Conservation (phyloP, 2,113 vertebrate genomes). For the Spizaetus ornatus region DNA sequence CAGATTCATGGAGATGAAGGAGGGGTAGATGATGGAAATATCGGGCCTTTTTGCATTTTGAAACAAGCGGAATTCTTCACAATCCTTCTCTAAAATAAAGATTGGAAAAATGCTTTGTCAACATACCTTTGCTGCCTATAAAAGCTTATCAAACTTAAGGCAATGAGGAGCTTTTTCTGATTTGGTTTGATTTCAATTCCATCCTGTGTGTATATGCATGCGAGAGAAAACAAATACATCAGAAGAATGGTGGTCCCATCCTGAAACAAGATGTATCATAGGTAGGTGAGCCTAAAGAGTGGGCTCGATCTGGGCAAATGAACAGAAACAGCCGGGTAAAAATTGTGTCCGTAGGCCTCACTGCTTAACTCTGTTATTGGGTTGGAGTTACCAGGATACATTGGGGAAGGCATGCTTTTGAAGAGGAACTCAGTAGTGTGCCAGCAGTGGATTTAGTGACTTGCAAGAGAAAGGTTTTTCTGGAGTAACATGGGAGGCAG, state of each 20-base stretch:
- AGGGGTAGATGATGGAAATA: not conserved
- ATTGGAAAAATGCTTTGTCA: not conserved
- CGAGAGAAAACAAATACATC: not conserved
- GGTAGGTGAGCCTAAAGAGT: not conserved
- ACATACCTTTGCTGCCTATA: not conserved
- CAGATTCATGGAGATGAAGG: not conserved
- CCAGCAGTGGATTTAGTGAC: not conserved
- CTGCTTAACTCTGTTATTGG: not conserved
- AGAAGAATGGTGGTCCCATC: not conserved
- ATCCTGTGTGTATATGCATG: too few species aligned
- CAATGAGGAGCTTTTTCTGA: not conserved
- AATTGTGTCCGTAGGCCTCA: not conserved
- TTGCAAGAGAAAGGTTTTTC: not conserved
- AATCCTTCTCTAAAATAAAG: not conserved
- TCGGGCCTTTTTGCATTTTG: not conserved
- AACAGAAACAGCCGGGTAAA: not conserved
- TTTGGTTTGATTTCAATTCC: not conserved
- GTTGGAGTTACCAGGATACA: accelerated
- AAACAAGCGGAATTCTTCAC: not conserved
- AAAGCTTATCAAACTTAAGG: not conserved
- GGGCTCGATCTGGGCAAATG: not conserved
- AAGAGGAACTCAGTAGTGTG: not conserved
- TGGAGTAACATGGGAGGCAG: not conserved
- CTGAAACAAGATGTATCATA: not conserved
- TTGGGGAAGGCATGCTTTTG: not conserved